Evolutionary conservation across 2,888 invertebrate genomes (phyloP).

Genomic region (Caenorhabditis auriculariae): DNA sequence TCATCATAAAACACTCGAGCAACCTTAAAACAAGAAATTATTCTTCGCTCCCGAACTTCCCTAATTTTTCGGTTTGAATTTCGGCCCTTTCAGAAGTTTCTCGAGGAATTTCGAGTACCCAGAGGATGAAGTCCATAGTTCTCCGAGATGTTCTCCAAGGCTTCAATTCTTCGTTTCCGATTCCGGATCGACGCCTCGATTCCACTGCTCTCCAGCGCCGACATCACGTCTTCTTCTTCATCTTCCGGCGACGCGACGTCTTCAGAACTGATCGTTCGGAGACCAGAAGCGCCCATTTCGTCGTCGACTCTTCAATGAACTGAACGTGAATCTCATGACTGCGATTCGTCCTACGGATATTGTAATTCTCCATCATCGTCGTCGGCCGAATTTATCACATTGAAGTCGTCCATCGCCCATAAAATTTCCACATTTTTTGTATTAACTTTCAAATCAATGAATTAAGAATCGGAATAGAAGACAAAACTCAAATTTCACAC

Average conservation of each 20-base stretch:
- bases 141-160: conserved; percentile 20
- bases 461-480: too few species aligned
- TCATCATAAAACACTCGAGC: background rate
- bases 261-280: too few species aligned
- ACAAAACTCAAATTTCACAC: too few species aligned
- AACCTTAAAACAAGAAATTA: background rate
- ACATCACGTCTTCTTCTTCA: too few species aligned
- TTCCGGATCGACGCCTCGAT: too few species aligned
- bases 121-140: conserved; percentile 7
- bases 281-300: too few species aligned
- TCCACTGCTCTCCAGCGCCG: too few species aligned
- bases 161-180: conserved; percentile 13
- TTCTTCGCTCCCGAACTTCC: background rate
- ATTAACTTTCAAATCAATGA: too few species aligned
- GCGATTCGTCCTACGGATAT: conserved; percentile 35
- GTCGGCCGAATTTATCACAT: conserved; percentile 19
- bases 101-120: background rate
- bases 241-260: too few species aligned
- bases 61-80: background rate
- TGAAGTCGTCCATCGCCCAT: conserved; percentile 21
- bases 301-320: too few species aligned
- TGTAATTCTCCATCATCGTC: conserved; percentile 15
- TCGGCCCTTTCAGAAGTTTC: background rate
- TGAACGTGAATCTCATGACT: too few species aligned
- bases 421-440: too few species aligned